A percentile compares a stretch with the other conserved stretches of the same genome.
phyloP scores from a whole-genome alignment of 2,888 invertebrate species.

The Euzetes globulus region DNA sequence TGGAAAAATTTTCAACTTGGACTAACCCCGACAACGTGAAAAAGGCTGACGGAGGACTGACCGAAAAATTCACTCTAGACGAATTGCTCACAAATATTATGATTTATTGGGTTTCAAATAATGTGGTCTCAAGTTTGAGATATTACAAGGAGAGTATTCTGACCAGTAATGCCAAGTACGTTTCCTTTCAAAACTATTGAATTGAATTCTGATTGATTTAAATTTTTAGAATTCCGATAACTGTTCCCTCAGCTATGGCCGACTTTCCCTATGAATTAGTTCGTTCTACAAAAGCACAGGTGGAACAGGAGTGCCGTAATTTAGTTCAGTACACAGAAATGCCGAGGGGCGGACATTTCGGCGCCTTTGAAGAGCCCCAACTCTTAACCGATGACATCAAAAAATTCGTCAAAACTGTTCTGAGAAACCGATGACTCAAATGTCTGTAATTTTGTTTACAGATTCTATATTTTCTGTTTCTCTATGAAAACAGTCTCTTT shows the following conservation, averaged over 20 bases:
- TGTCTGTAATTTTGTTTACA: neutral
- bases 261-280: conserved; percentile 63
- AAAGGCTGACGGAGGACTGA: conserved; percentile 60
- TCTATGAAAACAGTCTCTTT: no score
- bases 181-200: neutral
- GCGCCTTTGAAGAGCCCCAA: conserved; percentile 68
- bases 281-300: conserved; percentile 52
- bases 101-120: conserved; percentile 69
- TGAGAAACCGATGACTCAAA: neutral
- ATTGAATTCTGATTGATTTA: neutral
- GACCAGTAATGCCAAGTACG: neutral
- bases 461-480: no score
- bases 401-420: conserved; percentile 45
- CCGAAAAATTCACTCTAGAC: conserved; percentile 60
- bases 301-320: conserved; percentile 56
- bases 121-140: conserved; percentile 65
- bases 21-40: conserved; percentile 54
- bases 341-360: conserved; percentile 73
- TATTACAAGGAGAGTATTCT: conserved; percentile 59
- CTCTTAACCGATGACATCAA: conserved; percentile 64
- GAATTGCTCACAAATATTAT: conserved; percentile 67
- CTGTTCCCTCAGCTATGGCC: conserved; percentile 65
- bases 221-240: conserved; percentile 60
- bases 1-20: conserved; percentile 79
- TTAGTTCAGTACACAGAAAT: conserved; percentile 61